Conservation (phyloP, 2,113 vertebrate species). For the Diglossa brunneiventris region DNA sequence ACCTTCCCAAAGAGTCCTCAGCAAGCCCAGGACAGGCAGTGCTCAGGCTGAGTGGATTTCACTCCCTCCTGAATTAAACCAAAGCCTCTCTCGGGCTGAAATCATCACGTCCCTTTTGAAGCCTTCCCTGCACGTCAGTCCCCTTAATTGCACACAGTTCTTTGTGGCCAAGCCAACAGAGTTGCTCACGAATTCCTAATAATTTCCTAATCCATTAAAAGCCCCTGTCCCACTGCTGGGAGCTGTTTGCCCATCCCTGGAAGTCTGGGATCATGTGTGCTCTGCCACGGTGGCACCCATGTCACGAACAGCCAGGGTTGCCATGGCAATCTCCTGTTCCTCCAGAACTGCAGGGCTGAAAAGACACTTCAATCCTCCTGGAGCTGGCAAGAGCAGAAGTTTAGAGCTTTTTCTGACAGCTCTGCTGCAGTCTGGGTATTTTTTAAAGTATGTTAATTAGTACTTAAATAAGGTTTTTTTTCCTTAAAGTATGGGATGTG, state of each 20-base stretch:
- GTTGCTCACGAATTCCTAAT: not conserved
- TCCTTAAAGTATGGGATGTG: conserved; percentile 16
- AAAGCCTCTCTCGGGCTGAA: not conserved
- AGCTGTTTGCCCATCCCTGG: not conserved
- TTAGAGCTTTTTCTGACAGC: conserved; percentile 65
- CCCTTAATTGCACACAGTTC: not conserved
- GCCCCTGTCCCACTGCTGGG: not conserved
- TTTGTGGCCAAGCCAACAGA: not conserved
- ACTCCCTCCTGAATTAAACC: not conserved
- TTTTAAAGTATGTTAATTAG: conserved; percentile 64
- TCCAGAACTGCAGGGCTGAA: conserved; percentile 7
- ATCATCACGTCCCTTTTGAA: fast-evolving
- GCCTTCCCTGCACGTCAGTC: not conserved
- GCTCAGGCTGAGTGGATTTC: not conserved
- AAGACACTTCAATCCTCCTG: conserved; percentile 57
- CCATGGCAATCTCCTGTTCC: conserved; percentile 33
- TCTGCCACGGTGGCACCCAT: conserved; percentile 33
- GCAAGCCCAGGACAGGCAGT: not conserved
- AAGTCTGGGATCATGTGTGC: not conserved
- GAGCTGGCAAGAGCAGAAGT: conserved; percentile 54
- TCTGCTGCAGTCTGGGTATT: conserved; percentile 59
- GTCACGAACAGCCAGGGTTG: conserved; percentile 55
- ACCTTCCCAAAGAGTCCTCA: not conserved
- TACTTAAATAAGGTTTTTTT: conserved; percentile 33
- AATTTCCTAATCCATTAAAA: not conserved